Evolutionary conservation across 2,113 vertebrate species (phyloP).

Genomic region (Larimichthys crocea): DNA sequence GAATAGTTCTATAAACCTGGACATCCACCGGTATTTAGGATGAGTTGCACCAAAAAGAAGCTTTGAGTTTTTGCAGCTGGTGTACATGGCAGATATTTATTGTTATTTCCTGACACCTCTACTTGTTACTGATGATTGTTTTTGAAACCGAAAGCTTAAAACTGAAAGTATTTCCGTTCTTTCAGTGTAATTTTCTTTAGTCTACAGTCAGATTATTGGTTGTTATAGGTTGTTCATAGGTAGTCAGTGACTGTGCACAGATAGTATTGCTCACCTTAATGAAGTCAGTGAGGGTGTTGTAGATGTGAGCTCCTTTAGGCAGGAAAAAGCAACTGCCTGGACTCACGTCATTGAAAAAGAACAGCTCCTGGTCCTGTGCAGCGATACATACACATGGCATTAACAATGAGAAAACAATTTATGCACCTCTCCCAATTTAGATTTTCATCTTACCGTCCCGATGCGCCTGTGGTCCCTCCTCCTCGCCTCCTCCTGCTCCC

Average conservation of each 20-base stretch:
- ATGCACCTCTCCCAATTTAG: neutral
- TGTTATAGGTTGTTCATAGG: neutral
- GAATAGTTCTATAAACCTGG: neutral
- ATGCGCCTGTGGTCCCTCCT: conserved; percentile 91
- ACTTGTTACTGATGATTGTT: neutral
- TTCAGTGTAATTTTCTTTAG: neutral
- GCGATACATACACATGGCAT: neutral
- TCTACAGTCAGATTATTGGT: neutral
- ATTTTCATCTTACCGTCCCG: conserved; percentile 82
- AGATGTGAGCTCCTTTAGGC: conserved; percentile 91
- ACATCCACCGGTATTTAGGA: neutral
- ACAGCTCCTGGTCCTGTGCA: conserved; percentile 88
- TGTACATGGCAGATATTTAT: neutral
- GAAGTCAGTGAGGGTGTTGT: conserved; percentile 90
- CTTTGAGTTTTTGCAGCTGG: neutral
- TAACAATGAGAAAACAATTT: neutral
- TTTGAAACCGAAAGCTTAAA: neutral
- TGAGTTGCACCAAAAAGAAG: neutral
- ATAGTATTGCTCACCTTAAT: conserved; percentile 86
- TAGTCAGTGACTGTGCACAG: neutral
- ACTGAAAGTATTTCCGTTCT: neutral
- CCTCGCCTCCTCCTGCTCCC: conserved; percentile 83
- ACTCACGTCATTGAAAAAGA: conserved; percentile 94
- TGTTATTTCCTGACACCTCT: neutral
- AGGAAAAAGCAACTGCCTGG: conserved; percentile 97